Percentiles rank a stretch among this genome's conserved stretches.
These are phyloP conservation scores for Plusia festucae DNA, from an alignment of 2,888 invertebrate genomes.

Conservation along the genomic window DNA sequence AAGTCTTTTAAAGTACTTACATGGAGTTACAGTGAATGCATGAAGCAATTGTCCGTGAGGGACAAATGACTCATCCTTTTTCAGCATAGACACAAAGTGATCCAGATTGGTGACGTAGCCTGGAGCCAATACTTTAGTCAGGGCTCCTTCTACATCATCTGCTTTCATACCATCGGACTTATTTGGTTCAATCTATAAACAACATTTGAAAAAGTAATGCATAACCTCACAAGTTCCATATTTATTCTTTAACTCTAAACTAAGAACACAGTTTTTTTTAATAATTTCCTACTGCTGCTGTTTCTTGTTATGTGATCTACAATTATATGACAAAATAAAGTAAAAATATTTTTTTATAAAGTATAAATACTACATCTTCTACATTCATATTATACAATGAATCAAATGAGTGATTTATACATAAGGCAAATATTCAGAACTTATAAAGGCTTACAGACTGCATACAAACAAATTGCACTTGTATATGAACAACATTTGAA, in stretches of 20 bases:
- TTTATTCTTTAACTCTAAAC: neutral
- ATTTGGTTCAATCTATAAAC: conserved; percentile 86
- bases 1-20: conserved; percentile 73
- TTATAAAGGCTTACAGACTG: neutral
- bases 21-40: conserved; percentile 87
- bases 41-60: conserved; percentile 93
- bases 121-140: conserved; percentile 92
- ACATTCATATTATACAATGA: no score
- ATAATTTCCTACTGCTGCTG: no score
- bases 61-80: conserved; percentile 93
- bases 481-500: neutral
- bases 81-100: conserved; percentile 91
- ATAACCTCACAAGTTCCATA: neutral
- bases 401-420: no score
- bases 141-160: conserved; percentile 92
- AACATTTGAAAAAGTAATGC: neutral
- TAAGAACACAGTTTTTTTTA: neutral
- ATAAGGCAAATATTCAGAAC: neutral
- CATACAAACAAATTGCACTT: neutral
- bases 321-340: no score
- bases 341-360: no score
- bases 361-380: no score
- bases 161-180: conserved; percentile 90
- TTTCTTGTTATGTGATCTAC: neutral
- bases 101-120: conserved; percentile 93